Evolutionary conservation across 2,888 invertebrate species (phyloP).

Genomic region (Pristionchus mayeri): DNA sequence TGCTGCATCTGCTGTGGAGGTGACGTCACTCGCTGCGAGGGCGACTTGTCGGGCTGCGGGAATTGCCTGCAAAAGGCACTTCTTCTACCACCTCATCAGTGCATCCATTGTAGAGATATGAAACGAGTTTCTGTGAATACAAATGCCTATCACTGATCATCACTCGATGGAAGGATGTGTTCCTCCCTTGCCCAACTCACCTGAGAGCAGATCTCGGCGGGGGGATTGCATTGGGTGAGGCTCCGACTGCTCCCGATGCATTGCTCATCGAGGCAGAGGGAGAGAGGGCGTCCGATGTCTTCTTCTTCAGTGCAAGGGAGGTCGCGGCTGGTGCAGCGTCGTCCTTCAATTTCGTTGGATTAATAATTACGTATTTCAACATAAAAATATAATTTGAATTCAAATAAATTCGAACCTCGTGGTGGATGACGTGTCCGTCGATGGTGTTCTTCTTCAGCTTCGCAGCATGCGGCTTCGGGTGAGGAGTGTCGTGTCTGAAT

Average conservation of each 20-base stretch:
- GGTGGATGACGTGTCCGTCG: constrained; percentile 78
- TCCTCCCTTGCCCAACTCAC: background rate
- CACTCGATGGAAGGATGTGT: too few species aligned
- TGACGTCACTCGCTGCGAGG: constrained; percentile 49
- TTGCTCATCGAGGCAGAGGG: constrained; percentile 52
- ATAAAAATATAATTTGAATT: background rate
- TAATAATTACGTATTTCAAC: background rate
- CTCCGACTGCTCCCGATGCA: background rate
- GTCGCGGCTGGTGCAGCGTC: background rate
- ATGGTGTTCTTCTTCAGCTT: constrained; percentile 73
- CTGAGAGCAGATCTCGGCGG: constrained; percentile 55
- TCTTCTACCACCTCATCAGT: too few species aligned
- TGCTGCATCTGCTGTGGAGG: background rate
- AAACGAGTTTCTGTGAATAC: background rate
- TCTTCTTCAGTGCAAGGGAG: constrained; percentile 59
- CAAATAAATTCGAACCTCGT: constrained; percentile 54
- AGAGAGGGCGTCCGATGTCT: constrained; percentile 54
- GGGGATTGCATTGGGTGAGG: constrained; percentile 28
- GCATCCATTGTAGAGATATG: background rate
- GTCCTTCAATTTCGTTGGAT: background rate
- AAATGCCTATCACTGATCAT: too few species aligned
- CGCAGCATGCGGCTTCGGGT: constrained; percentile 82
- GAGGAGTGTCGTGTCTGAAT: constrained; percentile 93
- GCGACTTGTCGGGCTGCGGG: constrained; percentile 45
- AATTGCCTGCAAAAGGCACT: constrained; percentile 17